Percentiles rank a stretch among this genome's conserved stretches.
These are phyloP conservation scores for Dicranocentrus wangi DNA, from an alignment of 2,888 invertebrate species.

Conservation along the genomic window DNA sequence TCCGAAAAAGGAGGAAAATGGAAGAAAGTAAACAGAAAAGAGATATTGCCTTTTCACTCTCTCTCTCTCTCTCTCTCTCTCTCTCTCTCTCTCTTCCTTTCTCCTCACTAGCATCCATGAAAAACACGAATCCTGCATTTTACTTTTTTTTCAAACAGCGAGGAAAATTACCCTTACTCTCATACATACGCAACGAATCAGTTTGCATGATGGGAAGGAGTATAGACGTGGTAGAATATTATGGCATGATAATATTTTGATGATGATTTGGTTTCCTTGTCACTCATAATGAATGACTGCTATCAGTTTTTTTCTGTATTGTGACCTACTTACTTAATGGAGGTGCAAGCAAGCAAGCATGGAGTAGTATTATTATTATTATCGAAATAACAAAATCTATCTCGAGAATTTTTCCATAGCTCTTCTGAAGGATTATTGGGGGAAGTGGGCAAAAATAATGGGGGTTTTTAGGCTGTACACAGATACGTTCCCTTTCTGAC, in stretches of 20 bases:
- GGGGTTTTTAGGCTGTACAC: background rate
- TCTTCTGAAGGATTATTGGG: background rate
- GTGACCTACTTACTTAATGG: conserved; percentile 56
- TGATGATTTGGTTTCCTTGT: conserved; percentile 49
- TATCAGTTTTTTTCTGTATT: conserved; percentile 43
- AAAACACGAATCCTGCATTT: background rate
- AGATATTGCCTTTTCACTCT: background rate
- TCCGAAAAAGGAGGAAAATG: background rate
- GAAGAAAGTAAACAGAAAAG: background rate
- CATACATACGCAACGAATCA: too few relatives aligned
- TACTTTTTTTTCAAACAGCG: too few relatives aligned
- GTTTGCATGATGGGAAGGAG: background rate
- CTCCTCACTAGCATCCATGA: background rate
- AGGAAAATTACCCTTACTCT: too few relatives aligned
- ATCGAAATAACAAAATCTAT: conserved; percentile 27
- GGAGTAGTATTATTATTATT: conserved; percentile 31
- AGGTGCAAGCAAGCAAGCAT: conserved; percentile 24
- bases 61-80: background rate
- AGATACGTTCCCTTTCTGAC: background rate
- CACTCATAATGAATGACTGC: conserved; percentile 55
- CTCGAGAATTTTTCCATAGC: background rate
- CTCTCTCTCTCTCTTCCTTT: background rate
- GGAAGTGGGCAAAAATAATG: background rate
- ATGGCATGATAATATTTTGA: conserved; percentile 49
- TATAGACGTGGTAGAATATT: conserved; percentile 13